Evolutionary conservation across 2,888 invertebrate genomes (phyloP).

Genomic region (Rhodophaea formosa): DNA sequence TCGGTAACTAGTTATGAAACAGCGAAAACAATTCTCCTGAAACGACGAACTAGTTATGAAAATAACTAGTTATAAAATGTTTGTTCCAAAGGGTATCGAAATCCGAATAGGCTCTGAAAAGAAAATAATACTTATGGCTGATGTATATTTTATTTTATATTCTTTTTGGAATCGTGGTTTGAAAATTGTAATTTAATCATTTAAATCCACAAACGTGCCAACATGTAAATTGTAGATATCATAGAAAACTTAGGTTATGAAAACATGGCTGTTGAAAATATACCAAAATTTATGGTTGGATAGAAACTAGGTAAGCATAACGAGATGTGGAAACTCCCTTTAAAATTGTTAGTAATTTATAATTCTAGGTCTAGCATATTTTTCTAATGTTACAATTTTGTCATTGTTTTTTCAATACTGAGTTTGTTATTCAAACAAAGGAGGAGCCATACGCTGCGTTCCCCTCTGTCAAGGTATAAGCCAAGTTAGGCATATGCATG

Average conservation of each 20-base stretch:
- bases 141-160: no score
- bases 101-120: no score
- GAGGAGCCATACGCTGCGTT: no score
- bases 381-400: constrained; percentile 48
- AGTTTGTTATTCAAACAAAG: constrained; percentile 21
- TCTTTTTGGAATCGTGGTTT: no score
- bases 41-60: no score
- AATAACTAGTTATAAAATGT: no score
- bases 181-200: not conserved
- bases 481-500: no score
- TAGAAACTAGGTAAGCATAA: not conserved
- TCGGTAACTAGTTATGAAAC: no score
- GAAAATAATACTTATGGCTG: no score
- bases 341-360: constrained; percentile 35
- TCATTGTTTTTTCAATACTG: constrained; percentile 24
- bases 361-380: constrained; percentile 49
- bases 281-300: constrained; percentile 27
- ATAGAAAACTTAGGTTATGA: constrained; percentile 34
- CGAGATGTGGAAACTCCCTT: constrained; percentile 2
- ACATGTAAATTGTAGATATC: constrained; percentile 18
- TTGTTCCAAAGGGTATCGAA: no score
- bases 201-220: constrained; percentile 10
- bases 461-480: no score
- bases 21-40: no score
- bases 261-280: constrained; percentile 47